Base-by-base conservation (phyloP, 2,113 vertebrate species). In the Syngnathus typhle region DNA sequence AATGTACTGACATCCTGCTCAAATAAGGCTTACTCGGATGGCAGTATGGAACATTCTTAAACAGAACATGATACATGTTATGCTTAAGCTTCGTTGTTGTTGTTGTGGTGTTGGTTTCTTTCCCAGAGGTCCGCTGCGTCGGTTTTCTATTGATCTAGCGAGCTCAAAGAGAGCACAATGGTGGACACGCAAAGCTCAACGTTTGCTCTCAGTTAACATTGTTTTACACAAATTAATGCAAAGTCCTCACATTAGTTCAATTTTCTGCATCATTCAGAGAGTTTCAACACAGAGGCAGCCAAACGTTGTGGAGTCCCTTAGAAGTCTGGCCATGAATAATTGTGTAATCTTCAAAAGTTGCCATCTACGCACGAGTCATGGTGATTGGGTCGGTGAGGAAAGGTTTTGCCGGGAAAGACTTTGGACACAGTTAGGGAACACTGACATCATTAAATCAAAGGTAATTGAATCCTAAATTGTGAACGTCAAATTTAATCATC, bases 131-230 rank as follows among this genome's bases (percentile, higher is more conserved):
- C 74, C 64, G 64, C 71, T 74, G 75, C 23, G 70, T 69, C 70
- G 60, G 68, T 39, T 32, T 60, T 70, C 73, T 68, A 78, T 82
- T 78, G 80, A 83, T 79, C 75, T 63, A 51, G 75, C 64, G 44
- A 37, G 62, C 60, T 65, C 66, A 74, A 68, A 75, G 73, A 56
- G 56, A 70, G 60, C 37, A 5, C 55, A 73, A 39, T n/a, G 69
- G 67, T 75, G 37, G 0, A 36, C 64, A 67, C 47, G 70, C 58
- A 69, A 65, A 52, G 69, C 55, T 71, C 27, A 75, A 73, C 65
- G 46, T 23, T 69, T 54, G 10, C 64, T 58, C 61, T 71, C 66
- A 59, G 58, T 68, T 49, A 58, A 70, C 71, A 16, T 74, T 63
- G 7, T 71, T 65, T 79, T 74, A 37, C 32, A 46, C 43, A 63